Conservation (phyloP, 2,888 invertebrate species). For the Acleris emargana region DNA sequence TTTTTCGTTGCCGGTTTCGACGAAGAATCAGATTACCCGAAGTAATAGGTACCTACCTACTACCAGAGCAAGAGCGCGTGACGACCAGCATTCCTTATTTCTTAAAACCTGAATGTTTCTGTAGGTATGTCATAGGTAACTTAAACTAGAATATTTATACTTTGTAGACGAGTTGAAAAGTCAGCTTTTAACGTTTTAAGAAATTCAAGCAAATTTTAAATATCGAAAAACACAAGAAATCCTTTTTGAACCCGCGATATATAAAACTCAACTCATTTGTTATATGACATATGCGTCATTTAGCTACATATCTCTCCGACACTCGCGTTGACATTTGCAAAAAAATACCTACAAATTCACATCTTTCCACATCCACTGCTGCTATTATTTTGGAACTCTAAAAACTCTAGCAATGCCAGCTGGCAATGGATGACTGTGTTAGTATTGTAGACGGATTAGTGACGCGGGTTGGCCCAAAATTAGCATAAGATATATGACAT, state of each 20-base stretch:
- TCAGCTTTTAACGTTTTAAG: background rate
- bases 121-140: too few relatives aligned
- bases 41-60: too few relatives aligned
- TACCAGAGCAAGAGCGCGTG: too few relatives aligned
- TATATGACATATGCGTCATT: slow-evolving; percentile 26
- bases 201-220: slow-evolving; percentile 4
- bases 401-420: background rate
- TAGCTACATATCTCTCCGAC: slow-evolving; percentile 12
- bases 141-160: too few relatives aligned
- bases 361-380: background rate
- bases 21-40: too few relatives aligned
- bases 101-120: too few relatives aligned
- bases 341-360: background rate
- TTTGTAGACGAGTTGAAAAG: too few relatives aligned
- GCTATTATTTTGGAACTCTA: background rate
- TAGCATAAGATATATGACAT: slow-evolving; percentile 22
- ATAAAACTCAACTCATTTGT: slow-evolving; percentile 18
- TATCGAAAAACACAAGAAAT: background rate
- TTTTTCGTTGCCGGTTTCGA: too few relatives aligned
- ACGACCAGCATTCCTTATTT: too few relatives aligned
- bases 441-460: background rate
- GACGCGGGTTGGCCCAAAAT: slow-evolving; percentile 7
- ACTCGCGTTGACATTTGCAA: slow-evolving; percentile 10
- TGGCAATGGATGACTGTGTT: background rate
- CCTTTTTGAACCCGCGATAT: slow-evolving; percentile 6